Base-by-base conservation (phyloP, 2,113 vertebrate species). In the Bucco capensis region DNA sequence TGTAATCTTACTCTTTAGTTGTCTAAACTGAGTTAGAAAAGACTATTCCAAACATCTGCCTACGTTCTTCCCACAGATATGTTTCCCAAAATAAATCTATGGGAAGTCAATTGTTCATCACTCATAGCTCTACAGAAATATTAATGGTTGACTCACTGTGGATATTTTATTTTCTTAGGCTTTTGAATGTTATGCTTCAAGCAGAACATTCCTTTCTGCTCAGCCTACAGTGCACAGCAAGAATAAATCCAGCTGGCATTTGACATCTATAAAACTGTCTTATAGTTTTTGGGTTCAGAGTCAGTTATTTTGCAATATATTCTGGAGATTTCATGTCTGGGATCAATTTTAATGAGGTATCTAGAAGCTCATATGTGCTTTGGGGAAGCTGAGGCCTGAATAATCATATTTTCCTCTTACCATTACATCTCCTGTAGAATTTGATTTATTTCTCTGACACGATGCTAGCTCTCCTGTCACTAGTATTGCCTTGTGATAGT, bases 101-200 rank as follows among this genome's bases (percentile, higher is more conserved):
- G 62, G 37, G 84, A 95, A 92, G 47, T 16, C 62, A 35, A 27
- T 86, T 76, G 23, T 62, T 75, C 57, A 47, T 74, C 81, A 62
- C 61, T 93, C 38, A 54, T 44, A 58, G 40, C 87, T 70, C 58
- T 35, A 91, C 40, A 86, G 66, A 87, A 80, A 83, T 90, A 73
- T n/a, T 65, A 77, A 74, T 58, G 19, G 8, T 62, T 94, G 31
- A 47, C 30, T 88, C 40, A 69, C 19, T 80, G 51, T 37, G 49
- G n/a, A 37, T 73, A 47, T 86, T 93, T 84, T 89, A 56, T 92
- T 96, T 95, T 92, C 50, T 74, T 76, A 47, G 44, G 62, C 30
- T 67, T 8, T 84, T 90, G 62, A 75, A 57, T 47, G 11, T 65
- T 84, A 54, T 62, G 51, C 38, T 90, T 87, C 19, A 66, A 37